Conservation (phyloP, 2,888 invertebrate species). For the Cyrtodaria siliqua region DNA sequence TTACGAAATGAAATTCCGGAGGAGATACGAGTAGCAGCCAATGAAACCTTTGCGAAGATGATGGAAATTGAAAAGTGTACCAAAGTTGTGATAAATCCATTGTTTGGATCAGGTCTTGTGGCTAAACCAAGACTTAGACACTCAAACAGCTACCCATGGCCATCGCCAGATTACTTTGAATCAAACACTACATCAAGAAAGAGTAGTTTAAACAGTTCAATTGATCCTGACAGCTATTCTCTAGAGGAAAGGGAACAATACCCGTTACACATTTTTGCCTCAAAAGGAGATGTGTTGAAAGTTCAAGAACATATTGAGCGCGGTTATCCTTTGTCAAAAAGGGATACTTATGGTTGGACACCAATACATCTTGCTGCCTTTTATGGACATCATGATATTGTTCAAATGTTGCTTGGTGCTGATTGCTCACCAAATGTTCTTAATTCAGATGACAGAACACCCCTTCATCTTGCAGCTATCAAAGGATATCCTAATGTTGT, state of each 20-base stretch:
- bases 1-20: constrained; percentile 63
- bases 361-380: constrained; percentile 87
- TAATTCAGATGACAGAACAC: constrained; percentile 85
- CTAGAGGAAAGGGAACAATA: constrained; percentile 72
- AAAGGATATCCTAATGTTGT: constrained; percentile 85
- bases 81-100: constrained; percentile 85
- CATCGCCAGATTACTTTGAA: constrained; percentile 53
- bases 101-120: constrained; percentile 84
- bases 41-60: constrained; percentile 85
- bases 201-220: constrained; percentile 55
- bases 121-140: constrained; percentile 74
- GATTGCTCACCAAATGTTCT: constrained; percentile 85
- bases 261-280: constrained; percentile 84
- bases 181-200: constrained; percentile 58
- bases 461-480: constrained; percentile 86
- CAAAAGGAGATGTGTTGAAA: constrained; percentile 80
- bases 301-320: constrained; percentile 79
- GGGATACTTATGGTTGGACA: constrained; percentile 85
- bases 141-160: constrained; percentile 21
- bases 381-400: constrained; percentile 84
- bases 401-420: constrained; percentile 83
- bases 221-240: constrained; percentile 55
- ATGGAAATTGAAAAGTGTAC: constrained; percentile 86
- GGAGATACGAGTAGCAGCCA: constrained; percentile 79
- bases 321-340: constrained; percentile 81